Percentiles rank a stretch among this genome's conserved stretches.
phyloP scores from a whole-genome alignment of 2,113 vertebrate genomes.

The Australoheros scitulus region DNA sequence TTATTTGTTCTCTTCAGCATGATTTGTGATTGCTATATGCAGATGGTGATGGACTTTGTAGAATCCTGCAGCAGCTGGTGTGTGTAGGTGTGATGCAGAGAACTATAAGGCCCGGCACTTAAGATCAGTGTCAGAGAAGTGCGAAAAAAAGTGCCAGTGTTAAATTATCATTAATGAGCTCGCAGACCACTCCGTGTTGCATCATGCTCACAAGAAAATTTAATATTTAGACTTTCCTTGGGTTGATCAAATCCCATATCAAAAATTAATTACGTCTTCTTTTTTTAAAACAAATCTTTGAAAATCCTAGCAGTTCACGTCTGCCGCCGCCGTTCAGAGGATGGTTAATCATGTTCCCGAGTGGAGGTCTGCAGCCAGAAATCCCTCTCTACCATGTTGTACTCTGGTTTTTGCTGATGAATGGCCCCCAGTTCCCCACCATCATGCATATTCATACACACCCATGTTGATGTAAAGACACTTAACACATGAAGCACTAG shows the following conservation, averaged over 20 bases:
- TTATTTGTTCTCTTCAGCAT: conserved; percentile 6
- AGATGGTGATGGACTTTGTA: background rate
- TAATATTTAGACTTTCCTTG: conserved; percentile 16
- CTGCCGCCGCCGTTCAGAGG: background rate
- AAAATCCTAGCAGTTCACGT: conserved; percentile 12
- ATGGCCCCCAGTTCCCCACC: conserved; percentile 15
- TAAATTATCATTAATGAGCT: conserved; percentile 3
- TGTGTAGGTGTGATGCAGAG: conserved; percentile 6
- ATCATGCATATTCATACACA: conserved; percentile 60
- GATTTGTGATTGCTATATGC: conserved; percentile 32
- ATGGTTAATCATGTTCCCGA: conserved; percentile 18
- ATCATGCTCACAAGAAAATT: conserved; percentile 10
- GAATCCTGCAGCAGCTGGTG: conserved; percentile 28
- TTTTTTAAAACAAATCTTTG: conserved; percentile 15
- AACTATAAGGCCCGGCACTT: background rate
- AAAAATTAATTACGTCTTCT: conserved; percentile 27
- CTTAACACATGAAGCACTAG: conserved; percentile 23
- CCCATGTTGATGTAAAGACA: conserved; percentile 38
- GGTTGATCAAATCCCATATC: conserved; percentile 18
- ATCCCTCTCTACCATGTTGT: conserved; percentile 21
- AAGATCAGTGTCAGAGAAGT: background rate
- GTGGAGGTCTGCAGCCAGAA: conserved; percentile 9
- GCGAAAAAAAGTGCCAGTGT: background rate
- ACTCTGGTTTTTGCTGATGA: conserved; percentile 39
- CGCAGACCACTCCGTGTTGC: conserved; percentile 10